These are phyloP conservation scores for Oscheius onirici DNA, from an alignment of 2,888 invertebrate genomes.

Conservation along the genomic window DNA sequence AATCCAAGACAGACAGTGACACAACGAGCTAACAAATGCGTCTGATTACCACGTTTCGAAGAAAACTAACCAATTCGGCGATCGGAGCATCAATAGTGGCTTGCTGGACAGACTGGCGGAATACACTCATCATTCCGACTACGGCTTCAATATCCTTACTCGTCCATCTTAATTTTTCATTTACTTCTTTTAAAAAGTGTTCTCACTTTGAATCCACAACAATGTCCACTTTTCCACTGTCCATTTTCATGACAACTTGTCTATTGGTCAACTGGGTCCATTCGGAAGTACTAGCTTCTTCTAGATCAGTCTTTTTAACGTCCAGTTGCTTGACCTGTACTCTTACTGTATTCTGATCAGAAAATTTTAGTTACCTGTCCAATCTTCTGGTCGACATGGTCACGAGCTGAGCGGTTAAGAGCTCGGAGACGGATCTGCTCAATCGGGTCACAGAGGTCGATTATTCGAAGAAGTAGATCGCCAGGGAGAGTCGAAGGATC, in stretches of 20 bases:
- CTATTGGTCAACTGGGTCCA: slow-evolving; percentile 37
- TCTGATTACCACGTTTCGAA: background rate
- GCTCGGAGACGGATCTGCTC: slow-evolving; percentile 43
- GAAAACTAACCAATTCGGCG: slow-evolving; percentile 61
- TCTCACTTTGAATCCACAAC: slow-evolving; percentile 50
- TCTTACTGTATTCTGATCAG: background rate
- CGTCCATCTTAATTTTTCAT: slow-evolving; percentile 53
- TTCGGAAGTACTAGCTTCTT: slow-evolving; percentile 27
- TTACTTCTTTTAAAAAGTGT: too few relatives aligned
- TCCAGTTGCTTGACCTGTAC: slow-evolving; percentile 43
- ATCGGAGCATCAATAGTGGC: slow-evolving; percentile 66
- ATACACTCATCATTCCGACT: slow-evolving; percentile 55
- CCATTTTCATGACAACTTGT: slow-evolving; percentile 48
- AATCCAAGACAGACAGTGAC: slow-evolving; percentile 60
- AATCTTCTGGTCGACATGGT: slow-evolving; percentile 40
- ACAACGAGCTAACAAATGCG: slow-evolving; percentile 61
- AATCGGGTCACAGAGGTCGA: slow-evolving; percentile 42
- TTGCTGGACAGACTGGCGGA: slow-evolving; percentile 53
- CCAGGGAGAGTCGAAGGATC: background rate
- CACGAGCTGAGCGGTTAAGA: slow-evolving; percentile 34
- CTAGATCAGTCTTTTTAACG: slow-evolving; percentile 46
- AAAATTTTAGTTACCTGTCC: slow-evolving; percentile 1
- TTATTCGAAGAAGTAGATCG: slow-evolving; percentile 28
- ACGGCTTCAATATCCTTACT: slow-evolving; percentile 57
- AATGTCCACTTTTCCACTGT: slow-evolving; percentile 37